Conservation (phyloP, 1,140 invertebrate genomes). For the Aphidius gifuensis region DNA sequence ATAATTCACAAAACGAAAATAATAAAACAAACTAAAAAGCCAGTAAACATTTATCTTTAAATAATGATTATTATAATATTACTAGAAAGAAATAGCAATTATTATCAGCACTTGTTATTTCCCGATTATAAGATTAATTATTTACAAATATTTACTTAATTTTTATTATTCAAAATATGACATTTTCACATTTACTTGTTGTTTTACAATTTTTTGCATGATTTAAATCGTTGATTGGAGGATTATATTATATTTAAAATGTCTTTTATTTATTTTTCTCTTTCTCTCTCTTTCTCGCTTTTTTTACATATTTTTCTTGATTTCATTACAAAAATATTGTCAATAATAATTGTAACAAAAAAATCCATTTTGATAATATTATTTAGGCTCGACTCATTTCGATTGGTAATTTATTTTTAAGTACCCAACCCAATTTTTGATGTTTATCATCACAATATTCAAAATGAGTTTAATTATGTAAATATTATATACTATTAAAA, state of each 20-base stretch:
- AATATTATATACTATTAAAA: no score
- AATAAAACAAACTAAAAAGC: not conserved
- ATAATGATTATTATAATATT: no score
- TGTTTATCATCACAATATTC: no score
- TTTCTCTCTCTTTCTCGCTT: not conserved
- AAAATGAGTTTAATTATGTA: not conserved
- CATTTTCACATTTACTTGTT: constrained; percentile 22
- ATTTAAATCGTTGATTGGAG: constrained; percentile 18
- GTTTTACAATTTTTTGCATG: constrained; percentile 23
- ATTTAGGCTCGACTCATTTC: no score
- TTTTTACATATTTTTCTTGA: not conserved
- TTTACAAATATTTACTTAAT: constrained; percentile 24
- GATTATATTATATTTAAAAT: constrained; percentile 20
- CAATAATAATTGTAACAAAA: constrained; percentile 29
- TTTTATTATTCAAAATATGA: constrained; percentile 39
- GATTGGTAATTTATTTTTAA: no score
- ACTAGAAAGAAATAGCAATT: not conserved
- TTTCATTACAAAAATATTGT: constrained; percentile 31
- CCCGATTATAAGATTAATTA: constrained; percentile 19
- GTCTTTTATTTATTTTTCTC: constrained; percentile 9
- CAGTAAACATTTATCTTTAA: no score
- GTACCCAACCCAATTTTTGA: no score
- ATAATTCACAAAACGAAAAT: not conserved
- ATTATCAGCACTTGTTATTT: constrained; percentile 13
- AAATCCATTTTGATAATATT: no score